Evolutionary conservation across 2,113 vertebrate species (phyloP).

Genomic region (Clupea harengus): DNA sequence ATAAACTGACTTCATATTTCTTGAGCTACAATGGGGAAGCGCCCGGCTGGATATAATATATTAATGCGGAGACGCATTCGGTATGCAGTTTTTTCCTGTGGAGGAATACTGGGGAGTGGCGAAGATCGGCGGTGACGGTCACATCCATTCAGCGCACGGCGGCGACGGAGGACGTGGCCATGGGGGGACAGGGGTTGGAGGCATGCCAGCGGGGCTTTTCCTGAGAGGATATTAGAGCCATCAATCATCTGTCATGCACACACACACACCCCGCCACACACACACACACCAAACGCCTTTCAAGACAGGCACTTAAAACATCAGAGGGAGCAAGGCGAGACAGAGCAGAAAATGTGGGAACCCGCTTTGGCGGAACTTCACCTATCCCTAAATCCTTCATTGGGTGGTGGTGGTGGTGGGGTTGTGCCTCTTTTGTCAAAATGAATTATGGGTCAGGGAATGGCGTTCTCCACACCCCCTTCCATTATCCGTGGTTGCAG

Average conservation of each 20-base stretch:
- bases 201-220: no score
- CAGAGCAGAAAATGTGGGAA: slow-evolving; percentile 50
- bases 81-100: background rate
- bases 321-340: background rate
- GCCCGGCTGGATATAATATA: background rate
- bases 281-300: background rate
- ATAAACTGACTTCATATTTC: slow-evolving; percentile 50
- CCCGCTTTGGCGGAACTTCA: slow-evolving; percentile 52
- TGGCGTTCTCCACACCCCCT: slow-evolving; percentile 48
- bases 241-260: background rate
- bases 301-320: background rate
- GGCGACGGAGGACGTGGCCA: background rate
- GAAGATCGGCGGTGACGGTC: no score
- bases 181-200: background rate
- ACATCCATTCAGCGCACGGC: background rate
- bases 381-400: slow-evolving; percentile 60
- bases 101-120: background rate
- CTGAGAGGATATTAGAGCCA: background rate
- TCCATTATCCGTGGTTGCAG: slow-evolving; percentile 27
- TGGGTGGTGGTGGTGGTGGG: slow-evolving; percentile 9
- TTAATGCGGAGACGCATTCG: background rate
- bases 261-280: no score
- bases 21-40: background rate
- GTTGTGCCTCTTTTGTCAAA: slow-evolving; percentile 41
- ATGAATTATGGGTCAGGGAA: slow-evolving; percentile 60